Conservation (phyloP, 2,888 invertebrate species). For the Mechanitis messenoides region DNA sequence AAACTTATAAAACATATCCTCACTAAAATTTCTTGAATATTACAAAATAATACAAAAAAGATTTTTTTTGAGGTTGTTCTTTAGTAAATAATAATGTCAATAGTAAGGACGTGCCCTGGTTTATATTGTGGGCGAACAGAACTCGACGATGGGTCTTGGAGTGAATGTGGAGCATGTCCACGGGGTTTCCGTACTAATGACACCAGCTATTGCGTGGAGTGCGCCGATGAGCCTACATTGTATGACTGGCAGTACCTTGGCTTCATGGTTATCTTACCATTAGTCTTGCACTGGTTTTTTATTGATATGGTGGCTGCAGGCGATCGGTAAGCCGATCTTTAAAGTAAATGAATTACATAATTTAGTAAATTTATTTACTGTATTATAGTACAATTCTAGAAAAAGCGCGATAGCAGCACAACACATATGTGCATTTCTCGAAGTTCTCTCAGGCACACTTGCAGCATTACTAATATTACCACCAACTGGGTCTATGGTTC, state of each 20-base stretch:
- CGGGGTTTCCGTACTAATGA: slow-evolving; percentile 86
- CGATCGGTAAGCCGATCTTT: slow-evolving; percentile 73
- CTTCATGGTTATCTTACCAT: slow-evolving; percentile 92
- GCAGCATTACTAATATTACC: slow-evolving; percentile 87
- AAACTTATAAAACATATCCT: too few species aligned
- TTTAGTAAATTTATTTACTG: background rate
- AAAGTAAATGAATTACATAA: background rate
- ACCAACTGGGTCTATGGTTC: slow-evolving; percentile 85
- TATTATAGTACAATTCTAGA: slow-evolving; percentile 66
- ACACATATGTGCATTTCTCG: slow-evolving; percentile 88
- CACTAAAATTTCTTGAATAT: background rate
- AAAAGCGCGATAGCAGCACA: slow-evolving; percentile 85
- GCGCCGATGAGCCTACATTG: slow-evolving; percentile 83
- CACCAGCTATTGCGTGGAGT: slow-evolving; percentile 85
- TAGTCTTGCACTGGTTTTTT: slow-evolving; percentile 94
- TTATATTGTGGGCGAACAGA: slow-evolving; percentile 87
- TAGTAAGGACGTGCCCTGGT: slow-evolving; percentile 83
- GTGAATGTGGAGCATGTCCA: slow-evolving; percentile 91
- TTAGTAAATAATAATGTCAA: slow-evolving; percentile 44
- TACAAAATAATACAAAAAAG: background rate
- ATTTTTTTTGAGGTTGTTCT: background rate
- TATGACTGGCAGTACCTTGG: slow-evolving; percentile 97
- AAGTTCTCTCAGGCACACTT: slow-evolving; percentile 85
- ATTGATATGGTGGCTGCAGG: slow-evolving; percentile 89
- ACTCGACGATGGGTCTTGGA: slow-evolving; percentile 80